These are phyloP conservation scores for Lottia scabra DNA, from an alignment of 2,888 invertebrate genomes.

Conservation along the genomic window DNA sequence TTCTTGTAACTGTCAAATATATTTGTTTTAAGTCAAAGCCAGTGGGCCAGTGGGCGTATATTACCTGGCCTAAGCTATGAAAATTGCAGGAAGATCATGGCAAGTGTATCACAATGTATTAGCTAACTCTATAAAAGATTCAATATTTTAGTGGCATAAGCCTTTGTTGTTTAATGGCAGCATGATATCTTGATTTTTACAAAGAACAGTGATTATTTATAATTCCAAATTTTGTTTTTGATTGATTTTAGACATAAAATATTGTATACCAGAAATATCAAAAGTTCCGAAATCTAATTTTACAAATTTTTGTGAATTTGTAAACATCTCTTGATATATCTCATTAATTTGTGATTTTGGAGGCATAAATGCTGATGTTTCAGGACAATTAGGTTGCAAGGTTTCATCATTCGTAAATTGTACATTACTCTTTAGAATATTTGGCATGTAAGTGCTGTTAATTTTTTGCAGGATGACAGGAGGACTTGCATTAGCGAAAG, in stretches of 20 bases:
- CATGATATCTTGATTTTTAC: not conserved
- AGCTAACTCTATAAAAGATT: not conserved
- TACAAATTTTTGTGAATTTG: not conserved
- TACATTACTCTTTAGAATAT: not conserved
- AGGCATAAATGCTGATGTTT: not conserved
- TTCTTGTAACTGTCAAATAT: too few species aligned
- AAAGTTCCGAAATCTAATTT: not conserved
- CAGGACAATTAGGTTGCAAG: not conserved
- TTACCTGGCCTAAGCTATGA: too few species aligned
- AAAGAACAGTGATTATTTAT: not conserved
- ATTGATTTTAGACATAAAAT: not conserved
- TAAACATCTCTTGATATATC: not conserved
- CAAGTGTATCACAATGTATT: not conserved
- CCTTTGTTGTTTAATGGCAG: not conserved
- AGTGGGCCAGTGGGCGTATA: too few species aligned
- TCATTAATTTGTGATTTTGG: not conserved
- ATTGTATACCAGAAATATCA: not conserved
- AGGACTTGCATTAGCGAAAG: too few species aligned
- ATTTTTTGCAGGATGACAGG: too few species aligned
- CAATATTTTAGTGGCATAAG: not conserved
- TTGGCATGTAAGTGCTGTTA: not conserved
- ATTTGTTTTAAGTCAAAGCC: too few species aligned
- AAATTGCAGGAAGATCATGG: not conserved
- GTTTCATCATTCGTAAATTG: not conserved
- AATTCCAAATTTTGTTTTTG: not conserved